These are phyloP conservation scores for Lasioglossum zephyrum DNA, from an alignment of 2,888 invertebrate genomes.

Conservation along the genomic window DNA sequence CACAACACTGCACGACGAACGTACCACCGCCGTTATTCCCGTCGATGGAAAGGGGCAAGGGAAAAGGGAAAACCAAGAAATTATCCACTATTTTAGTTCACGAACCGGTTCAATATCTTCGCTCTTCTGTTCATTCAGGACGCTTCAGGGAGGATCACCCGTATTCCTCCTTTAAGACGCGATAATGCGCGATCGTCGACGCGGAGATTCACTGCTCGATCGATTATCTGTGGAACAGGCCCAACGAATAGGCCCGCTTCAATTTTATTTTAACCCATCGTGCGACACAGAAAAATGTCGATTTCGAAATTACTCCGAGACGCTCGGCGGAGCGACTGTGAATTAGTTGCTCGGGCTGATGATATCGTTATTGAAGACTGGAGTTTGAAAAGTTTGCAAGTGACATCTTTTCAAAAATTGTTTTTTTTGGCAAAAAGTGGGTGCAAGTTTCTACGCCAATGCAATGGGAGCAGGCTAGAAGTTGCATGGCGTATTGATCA, in stretches of 20 bases:
- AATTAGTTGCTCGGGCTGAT: not conserved
- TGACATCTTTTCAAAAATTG: no score
- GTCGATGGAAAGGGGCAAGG: not conserved
- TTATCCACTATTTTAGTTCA: conserved; percentile 70
- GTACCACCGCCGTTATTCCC: conserved; percentile 71
- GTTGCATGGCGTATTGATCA: no score
- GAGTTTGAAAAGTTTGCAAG: no score
- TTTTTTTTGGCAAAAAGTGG: no score
- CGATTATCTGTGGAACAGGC: conserved; percentile 7
- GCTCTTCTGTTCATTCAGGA: conserved; percentile 64
- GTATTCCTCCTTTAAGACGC: conserved; percentile 15
- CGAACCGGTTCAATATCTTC: conserved; percentile 71
- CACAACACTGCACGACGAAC: conserved; percentile 78
- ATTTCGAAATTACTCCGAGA: not conserved
- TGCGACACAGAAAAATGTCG: not conserved
- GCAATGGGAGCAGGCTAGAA: no score
- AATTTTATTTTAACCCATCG: not conserved
- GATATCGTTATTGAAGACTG: no score
- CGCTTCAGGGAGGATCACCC: conserved; percentile 19
- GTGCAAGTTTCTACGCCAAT: no score
- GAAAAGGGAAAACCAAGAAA: conserved; percentile 50
- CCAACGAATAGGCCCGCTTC: not conserved
- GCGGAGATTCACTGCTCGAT: conserved; percentile 18
- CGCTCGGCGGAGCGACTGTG: not conserved
- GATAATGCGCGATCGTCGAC: conserved; percentile 24